Conservation (phyloP, 2,888 invertebrate species). For the Gari tellinella region DNA sequence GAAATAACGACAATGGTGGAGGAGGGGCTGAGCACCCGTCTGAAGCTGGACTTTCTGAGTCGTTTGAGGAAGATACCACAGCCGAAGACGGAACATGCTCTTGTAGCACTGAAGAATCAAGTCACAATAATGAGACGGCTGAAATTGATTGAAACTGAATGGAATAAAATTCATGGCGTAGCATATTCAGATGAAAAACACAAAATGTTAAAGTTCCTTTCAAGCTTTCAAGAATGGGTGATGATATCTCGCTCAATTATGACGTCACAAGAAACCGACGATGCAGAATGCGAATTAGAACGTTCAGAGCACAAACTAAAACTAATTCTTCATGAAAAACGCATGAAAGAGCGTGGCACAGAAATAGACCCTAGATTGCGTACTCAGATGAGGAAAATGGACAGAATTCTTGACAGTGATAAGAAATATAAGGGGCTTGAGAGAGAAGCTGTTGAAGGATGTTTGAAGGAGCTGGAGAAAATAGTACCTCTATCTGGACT, state of each 20-base stretch:
- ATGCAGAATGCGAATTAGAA: slow-evolving; percentile 62
- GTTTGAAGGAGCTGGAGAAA: slow-evolving; percentile 48
- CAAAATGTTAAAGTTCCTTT: slow-evolving; percentile 17
- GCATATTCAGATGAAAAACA: slow-evolving; percentile 8
- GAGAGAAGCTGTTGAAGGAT: slow-evolving; percentile 15
- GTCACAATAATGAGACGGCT: slow-evolving; percentile 25
- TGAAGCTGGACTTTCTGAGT: slow-evolving; percentile 8
- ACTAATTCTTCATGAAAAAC: slow-evolving; percentile 36
- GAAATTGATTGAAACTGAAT: slow-evolving; percentile 22
- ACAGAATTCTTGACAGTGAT: slow-evolving; percentile 36
- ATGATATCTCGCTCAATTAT: slow-evolving; percentile 38
- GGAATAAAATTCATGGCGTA: slow-evolving; percentile 27
- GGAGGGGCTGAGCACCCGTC: not conserved
- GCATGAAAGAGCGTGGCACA: slow-evolving; percentile 6
- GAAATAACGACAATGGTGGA: slow-evolving; percentile 21
- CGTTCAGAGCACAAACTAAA: slow-evolving; percentile 39
- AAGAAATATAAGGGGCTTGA: slow-evolving; percentile 26
- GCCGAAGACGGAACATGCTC: slow-evolving; percentile 37
- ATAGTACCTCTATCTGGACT: slow-evolving; percentile 39
- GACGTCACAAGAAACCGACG: slow-evolving; percentile 61
- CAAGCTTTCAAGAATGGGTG: slow-evolving; percentile 44
- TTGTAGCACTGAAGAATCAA: slow-evolving; percentile 49
- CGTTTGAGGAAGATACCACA: slow-evolving; percentile 17
- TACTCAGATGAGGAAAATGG: slow-evolving; percentile 12
- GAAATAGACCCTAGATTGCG: slow-evolving; percentile 18